Evolutionary conservation across 2,888 invertebrate species (phyloP), one percentile per base, ranked within the genome.

Genomic region (Thumatha senex): DNA sequence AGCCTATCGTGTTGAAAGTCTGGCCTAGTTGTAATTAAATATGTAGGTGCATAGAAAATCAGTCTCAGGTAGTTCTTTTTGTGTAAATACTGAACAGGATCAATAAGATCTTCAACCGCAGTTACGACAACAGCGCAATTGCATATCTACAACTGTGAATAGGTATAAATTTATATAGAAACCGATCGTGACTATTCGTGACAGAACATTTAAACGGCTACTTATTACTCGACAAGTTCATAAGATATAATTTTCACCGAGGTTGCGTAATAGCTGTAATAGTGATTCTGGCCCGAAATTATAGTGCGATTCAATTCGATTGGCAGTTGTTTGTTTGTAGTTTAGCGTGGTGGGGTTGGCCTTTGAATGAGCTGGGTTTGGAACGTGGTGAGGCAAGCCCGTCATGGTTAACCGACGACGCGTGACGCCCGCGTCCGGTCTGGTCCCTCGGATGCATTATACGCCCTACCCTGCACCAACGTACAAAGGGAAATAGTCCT

Each of bases 341-440:
- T 39, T 18, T 48, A 46, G 38, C 40, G 56, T 65, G 54, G 62
- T 58, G 54, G 64, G 61, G 68, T 54, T 45, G 53, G 49, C 50
- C 54, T 68, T 70, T 54, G 46, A 70, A 72, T 67, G 61, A 65
- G 72, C 58, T 76, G 61, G 59, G 58, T 61, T 67, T 55, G 54
- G 50, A 51, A 52, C 57, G 61, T 58, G 65, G 80, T 86, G 86
- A 80, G 75, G 86, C 82, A 86, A 86, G 79, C 74, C 55, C 84
- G 88, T 84, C 85, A 85, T 79, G 88, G 82, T 71, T 73, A 75
- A 76, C 63, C 80, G 75, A 69, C 82, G 81, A 74, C 67, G 86
- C 90, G 83, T 89, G 86, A 86, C 88, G 78, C 64, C 64, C 54
- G 78, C 85, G 82, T 89, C 89, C 89, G 86, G 80, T 70, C 64